A percentile compares a stretch with the other conserved stretches of the same genome.
phyloP scores from a whole-genome alignment of 2,888 invertebrate genomes.

The Alcis repandata region DNA sequence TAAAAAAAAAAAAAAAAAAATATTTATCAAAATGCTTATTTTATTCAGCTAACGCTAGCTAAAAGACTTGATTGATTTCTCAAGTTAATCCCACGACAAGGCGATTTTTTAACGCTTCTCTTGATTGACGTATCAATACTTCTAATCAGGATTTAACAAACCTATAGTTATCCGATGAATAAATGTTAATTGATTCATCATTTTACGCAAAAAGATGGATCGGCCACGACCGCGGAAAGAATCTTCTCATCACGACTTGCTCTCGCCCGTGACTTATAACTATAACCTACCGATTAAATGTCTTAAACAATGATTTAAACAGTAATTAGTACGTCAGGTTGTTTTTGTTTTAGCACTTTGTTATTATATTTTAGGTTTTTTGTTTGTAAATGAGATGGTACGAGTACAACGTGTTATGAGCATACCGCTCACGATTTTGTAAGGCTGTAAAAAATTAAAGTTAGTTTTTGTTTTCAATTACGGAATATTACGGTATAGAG shows the following conservation, averaged over 20 bases:
- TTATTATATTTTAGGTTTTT: conserved; percentile 53
- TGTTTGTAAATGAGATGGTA: conserved; percentile 40
- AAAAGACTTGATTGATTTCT: conserved; percentile 12
- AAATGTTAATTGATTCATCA: conserved; percentile 56
- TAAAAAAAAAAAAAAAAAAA: too few species aligned
- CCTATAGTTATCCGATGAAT: conserved; percentile 46
- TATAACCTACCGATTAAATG: conserved; percentile 27
- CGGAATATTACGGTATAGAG: conserved; percentile 19
- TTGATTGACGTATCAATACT: conserved; percentile 44
- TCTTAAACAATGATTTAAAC: conserved; percentile 45
- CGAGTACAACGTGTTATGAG: conserved; percentile 31
- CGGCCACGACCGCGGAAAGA: conserved; percentile 76
- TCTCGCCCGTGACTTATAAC: conserved; percentile 57
- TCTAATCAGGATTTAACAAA: conserved; percentile 37
- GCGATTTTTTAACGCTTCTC: conserved; percentile 32
- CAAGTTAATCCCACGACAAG: conserved; percentile 31
- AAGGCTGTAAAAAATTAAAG: conserved; percentile 22
- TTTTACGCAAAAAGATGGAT: conserved; percentile 54
- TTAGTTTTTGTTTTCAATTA: conserved; percentile 35
- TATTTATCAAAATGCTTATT: too few species aligned
- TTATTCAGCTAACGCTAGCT: too few species aligned
- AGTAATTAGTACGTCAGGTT: conserved; percentile 59
- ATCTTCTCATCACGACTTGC: conserved; percentile 65
- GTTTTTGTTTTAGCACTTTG: conserved; percentile 57
- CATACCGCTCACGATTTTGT: conserved; percentile 48